Percentiles rank a stretch among this genome's conserved stretches.
phyloP scores from a whole-genome alignment of 2,113 vertebrate species.

The Hirundichthys speculiger region DNA sequence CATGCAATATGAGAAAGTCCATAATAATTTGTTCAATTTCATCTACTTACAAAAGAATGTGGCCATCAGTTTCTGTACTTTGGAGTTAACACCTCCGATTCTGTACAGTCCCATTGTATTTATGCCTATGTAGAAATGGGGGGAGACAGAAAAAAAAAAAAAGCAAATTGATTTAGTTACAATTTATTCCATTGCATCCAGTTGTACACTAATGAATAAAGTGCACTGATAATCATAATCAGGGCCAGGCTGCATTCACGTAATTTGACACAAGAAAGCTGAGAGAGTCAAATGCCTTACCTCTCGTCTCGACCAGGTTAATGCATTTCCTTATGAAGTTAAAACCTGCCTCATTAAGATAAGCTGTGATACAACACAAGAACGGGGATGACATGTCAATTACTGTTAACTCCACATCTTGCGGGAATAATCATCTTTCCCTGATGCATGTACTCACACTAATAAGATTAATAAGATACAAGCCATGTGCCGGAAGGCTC shows the following conservation, averaged over 20 bases:
- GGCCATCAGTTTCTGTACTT: slow-evolving; percentile 98
- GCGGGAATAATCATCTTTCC: slow-evolving; percentile 52
- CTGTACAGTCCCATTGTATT: slow-evolving; percentile 95
- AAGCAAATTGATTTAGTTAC: neutral
- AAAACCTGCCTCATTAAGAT: slow-evolving; percentile 95
- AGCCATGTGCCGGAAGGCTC: slow-evolving; percentile 34
- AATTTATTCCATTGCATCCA: too few species aligned
- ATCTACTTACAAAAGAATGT: slow-evolving; percentile 90
- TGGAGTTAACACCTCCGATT: slow-evolving; percentile 97
- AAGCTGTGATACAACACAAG: slow-evolving; percentile 81
- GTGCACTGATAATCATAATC: slow-evolving; percentile 16
- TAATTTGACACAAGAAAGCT: slow-evolving; percentile 21
- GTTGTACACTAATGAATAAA: slow-evolving; percentile 5
- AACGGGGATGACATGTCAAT: slow-evolving; percentile 39
- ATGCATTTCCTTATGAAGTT: slow-evolving; percentile 97
- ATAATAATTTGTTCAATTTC: neutral
- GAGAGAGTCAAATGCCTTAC: slow-evolving; percentile 65
- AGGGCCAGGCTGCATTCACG: neutral
- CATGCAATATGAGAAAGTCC: too few species aligned
- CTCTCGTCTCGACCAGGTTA: slow-evolving; percentile 90
- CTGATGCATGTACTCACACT: slow-evolving; percentile 37
- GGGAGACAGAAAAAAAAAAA: neutral
- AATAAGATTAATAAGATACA: slow-evolving; percentile 55
- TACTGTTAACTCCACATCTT: slow-evolving; percentile 41
- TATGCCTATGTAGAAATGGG: slow-evolving; percentile 82